Evolutionary conservation across 2,113 vertebrate species (phyloP).

Genomic region (Hystrix brachyura): DNA sequence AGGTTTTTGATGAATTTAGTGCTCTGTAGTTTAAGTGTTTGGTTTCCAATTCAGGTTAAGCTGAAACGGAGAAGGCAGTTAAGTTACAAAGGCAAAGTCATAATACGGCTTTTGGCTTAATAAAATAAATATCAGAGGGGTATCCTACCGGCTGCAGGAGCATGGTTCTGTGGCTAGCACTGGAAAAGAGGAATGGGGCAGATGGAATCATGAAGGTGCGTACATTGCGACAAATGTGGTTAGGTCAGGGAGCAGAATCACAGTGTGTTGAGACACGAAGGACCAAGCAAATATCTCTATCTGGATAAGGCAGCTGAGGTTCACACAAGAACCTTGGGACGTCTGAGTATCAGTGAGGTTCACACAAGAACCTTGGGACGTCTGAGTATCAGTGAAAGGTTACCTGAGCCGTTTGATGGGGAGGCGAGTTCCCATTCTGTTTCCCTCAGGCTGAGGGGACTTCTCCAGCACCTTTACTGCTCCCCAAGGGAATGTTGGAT

Average conservation of each 20-base stretch:
- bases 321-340: constrained; percentile 21
- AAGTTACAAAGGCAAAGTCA: constrained; percentile 26
- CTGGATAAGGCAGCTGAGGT: neutral
- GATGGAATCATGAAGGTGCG: neutral
- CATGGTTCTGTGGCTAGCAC: neutral
- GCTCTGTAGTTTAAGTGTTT: constrained; percentile 10
- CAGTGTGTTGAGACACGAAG: neutral
- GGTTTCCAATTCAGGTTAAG: neutral
- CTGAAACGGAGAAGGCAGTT: constrained; percentile 7
- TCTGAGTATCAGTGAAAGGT: constrained; percentile 5
- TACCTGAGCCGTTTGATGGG: neutral
- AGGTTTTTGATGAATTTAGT: constrained; percentile 24
- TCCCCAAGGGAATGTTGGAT: neutral
- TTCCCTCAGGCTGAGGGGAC: neutral
- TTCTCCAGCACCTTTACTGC: neutral
- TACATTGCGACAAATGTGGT: neutral
- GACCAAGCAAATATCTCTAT: neutral
- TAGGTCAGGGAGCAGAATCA: neutral
- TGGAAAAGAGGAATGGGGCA: neutral
- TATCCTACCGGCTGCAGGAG: neutral
- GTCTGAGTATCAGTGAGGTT: neutral
- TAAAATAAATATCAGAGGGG: neutral
- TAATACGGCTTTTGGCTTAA: constrained; percentile 2
- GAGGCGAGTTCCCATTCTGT: neutral
- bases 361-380: constrained; percentile 12